phyloP scores from a whole-genome alignment of 2,797 vertebrate species.

The Cossypha dichroa region DNA sequence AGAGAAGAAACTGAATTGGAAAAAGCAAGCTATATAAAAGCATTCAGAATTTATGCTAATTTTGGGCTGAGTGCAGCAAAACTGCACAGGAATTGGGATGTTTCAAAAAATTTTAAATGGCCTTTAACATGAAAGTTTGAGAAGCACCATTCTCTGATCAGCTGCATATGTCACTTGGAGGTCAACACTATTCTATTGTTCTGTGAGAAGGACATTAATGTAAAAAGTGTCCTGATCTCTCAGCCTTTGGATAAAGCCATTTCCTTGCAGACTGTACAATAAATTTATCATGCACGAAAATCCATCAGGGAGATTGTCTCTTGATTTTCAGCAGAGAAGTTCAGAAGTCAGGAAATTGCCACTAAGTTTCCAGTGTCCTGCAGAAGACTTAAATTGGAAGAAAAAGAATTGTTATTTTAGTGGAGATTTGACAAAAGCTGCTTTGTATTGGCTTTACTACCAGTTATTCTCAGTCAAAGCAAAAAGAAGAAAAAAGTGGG shows the following conservation, averaged over 20 bases:
- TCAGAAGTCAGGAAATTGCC: not conserved
- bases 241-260: not conserved
- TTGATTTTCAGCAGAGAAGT: not conserved
- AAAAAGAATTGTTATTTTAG: not conserved
- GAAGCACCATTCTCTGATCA: not conserved
- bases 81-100: not conserved
- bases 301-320: not conserved
- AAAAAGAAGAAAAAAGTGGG: not conserved
- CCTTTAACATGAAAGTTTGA: not conserved
- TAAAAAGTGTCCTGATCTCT: not conserved
- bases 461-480: not conserved
- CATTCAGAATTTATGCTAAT: not conserved
- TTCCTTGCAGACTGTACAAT: not conserved
- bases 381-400: not conserved
- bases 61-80: not conserved
- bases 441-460: not conserved
- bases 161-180: not conserved
- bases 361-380: not conserved
- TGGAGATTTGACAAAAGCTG: not conserved
- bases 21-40: not conserved
- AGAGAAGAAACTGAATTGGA: not conserved
- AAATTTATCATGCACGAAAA: not conserved
- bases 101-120: not conserved
- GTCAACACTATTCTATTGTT: not conserved
- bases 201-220: not conserved